Percentiles rank a stretch among this genome's conserved stretches.
These are phyloP conservation scores for Lordiphosa mommai DNA, from an alignment of 1,140 invertebrate species.

Conservation along the genomic window DNA sequence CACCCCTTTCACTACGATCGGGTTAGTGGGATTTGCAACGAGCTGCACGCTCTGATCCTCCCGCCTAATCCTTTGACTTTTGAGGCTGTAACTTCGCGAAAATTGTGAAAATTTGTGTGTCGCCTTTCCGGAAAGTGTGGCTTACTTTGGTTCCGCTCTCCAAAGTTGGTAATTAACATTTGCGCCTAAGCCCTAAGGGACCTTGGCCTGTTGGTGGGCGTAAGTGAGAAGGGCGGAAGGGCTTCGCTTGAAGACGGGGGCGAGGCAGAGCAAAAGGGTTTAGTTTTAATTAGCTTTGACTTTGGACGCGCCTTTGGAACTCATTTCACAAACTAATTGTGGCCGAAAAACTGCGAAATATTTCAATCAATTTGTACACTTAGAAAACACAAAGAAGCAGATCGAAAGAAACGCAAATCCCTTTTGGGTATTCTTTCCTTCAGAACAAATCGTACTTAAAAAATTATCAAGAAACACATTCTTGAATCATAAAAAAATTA, in stretches of 20 bases:
- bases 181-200: conserved; percentile 10
- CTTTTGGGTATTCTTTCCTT: too few species aligned
- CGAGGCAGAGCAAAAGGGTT: conserved; percentile 5
- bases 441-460: too few species aligned
- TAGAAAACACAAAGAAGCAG: too few species aligned
- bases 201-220: conserved; percentile 7
- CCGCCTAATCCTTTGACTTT: conserved; percentile 66
- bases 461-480: too few species aligned
- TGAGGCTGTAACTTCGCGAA: conserved; percentile 29
- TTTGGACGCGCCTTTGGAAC: conserved; percentile 2
- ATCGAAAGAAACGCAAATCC: too few species aligned
- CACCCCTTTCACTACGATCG: conserved; percentile 55
- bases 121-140: conserved; percentile 67
- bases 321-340: too few species aligned
- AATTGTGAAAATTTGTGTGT: background rate
- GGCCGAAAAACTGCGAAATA: too few species aligned
- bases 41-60: conserved; percentile 27
- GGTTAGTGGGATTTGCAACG: conserved; percentile 5
- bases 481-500: too few species aligned
- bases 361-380: too few species aligned
- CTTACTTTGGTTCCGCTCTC: conserved; percentile 72
- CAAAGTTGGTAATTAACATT: conserved; percentile 69
- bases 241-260: background rate
- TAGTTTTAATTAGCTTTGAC: conserved; percentile 10
- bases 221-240: background rate